Evolutionary conservation across 2,888 invertebrate genomes (phyloP), one percentile per base, ranked within the genome.

Genomic region (Carpatolechia fugitivella): DNA sequence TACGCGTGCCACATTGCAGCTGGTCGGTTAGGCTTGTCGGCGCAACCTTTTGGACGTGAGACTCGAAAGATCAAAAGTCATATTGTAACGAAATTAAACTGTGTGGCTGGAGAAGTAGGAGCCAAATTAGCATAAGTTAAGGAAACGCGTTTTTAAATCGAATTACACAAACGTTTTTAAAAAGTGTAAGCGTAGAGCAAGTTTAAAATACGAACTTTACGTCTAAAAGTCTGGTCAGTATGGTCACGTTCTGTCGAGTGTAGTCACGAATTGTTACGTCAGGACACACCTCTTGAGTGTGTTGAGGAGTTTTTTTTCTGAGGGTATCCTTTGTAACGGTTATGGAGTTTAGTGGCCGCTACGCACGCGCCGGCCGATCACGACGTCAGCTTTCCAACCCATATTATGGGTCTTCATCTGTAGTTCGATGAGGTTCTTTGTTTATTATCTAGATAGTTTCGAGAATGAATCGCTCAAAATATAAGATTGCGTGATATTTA

Each of bases 211-310:
- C 54, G 33, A 54, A 51, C n/a, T 56, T 58, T 57, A 48, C 54
- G 54, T 48, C 52, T 57, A 56, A 55, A 56, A 71, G 66, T 72
- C 66, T 76, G 78, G 78, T 79, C 80, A 80, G 68, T 62, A 62
- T 61, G 72, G 72, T 80, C 80, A 80, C 80, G 79, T 64, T 63
- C 60, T 51, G 49, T 59, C 58, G 62, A 56, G 58, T 52, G 56
- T 64, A 70, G 77, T 80, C 80, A 80, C 80, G 80, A 79, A 54
- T 57, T 57, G 60, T 78, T 74, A 79, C 80, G 79, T 79, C 76
- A 76, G 66, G 69, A 72, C 76, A 72, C 75, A 76, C 76, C 74
- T 76, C 73, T 70, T 63, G 60, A 60, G 63, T 63, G 56, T 58
- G 56, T 58, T 58, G 51, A 55, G 60, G 60, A 60, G 59, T 56